These are phyloP conservation scores for Peromyscus maniculatus DNA, from an alignment of 2,113 vertebrate genomes.

Conservation along the genomic window DNA sequence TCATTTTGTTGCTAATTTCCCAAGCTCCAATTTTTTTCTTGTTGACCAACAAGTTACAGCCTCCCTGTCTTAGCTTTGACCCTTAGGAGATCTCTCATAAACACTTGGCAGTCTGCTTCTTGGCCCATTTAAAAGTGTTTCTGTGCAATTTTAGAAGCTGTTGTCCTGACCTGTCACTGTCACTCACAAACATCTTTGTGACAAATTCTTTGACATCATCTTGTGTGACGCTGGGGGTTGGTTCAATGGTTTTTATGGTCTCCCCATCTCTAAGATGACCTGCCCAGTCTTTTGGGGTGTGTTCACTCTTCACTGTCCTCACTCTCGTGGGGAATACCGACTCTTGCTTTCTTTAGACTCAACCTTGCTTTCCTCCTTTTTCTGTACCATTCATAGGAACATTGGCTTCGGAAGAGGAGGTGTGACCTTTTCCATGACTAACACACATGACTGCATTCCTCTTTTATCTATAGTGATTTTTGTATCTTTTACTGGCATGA, in stretches of 20 bases:
- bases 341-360: not conserved
- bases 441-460: not conserved
- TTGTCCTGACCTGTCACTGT: not conserved
- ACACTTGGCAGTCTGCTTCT: not conserved
- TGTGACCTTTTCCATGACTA: not conserved
- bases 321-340: not conserved
- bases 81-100: not conserved
- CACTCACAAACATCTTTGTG: not conserved
- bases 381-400: not conserved
- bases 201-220: not conserved
- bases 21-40: not conserved
- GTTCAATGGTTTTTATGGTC: not conserved
- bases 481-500: slow-evolving; percentile 11
- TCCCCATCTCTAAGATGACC: not conserved
- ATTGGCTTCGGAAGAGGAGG: not conserved
- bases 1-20: not conserved
- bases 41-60: not conserved
- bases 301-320: not conserved
- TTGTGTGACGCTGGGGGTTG: not conserved
- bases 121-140: slow-evolving; percentile 7
- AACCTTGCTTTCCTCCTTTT: not conserved
- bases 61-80: slow-evolving; percentile 15
- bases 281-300: not conserved
- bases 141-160: slow-evolving; percentile 34
- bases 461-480: not conserved